Evolutionary conservation across 2,888 invertebrate species (phyloP).

Genomic region (Lepidocyrtoides sp.): DNA sequence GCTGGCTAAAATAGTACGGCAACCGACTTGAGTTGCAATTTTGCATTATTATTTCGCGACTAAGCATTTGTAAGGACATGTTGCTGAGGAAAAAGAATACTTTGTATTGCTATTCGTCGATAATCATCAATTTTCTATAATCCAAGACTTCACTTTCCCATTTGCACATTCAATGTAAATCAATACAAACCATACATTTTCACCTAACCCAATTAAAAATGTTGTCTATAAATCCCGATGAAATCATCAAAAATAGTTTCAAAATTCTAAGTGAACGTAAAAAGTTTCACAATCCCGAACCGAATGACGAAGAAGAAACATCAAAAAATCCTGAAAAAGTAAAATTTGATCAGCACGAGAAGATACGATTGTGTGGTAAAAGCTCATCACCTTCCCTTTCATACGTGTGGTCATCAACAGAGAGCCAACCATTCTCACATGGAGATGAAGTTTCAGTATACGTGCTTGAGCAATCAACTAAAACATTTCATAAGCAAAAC

Average conservation of each 20-base stretch:
- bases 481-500: neutral
- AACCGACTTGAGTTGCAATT: too few species aligned
- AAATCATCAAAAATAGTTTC: neutral
- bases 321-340: neutral
- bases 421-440: neutral
- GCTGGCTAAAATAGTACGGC: too few species aligned
- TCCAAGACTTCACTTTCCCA: too few species aligned
- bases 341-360: neutral
- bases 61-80: too few species aligned
- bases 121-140: too few species aligned
- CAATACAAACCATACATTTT: too few species aligned
- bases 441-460: neutral
- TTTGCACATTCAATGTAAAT: too few species aligned
- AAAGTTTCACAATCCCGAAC: neutral
- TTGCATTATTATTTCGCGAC: too few species aligned
- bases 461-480: neutral
- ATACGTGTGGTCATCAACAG: neutral
- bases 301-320: neutral
- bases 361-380: too few species aligned
- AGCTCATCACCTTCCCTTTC: neutral
- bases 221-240: constrained; percentile 38
- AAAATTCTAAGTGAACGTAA: constrained; percentile 6
- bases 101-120: too few species aligned
- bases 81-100: too few species aligned
- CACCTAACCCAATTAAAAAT: too few species aligned